Evolutionary conservation across 2,113 vertebrate genomes (phyloP).

Genomic region (Protomyctophum bolini): DNA sequence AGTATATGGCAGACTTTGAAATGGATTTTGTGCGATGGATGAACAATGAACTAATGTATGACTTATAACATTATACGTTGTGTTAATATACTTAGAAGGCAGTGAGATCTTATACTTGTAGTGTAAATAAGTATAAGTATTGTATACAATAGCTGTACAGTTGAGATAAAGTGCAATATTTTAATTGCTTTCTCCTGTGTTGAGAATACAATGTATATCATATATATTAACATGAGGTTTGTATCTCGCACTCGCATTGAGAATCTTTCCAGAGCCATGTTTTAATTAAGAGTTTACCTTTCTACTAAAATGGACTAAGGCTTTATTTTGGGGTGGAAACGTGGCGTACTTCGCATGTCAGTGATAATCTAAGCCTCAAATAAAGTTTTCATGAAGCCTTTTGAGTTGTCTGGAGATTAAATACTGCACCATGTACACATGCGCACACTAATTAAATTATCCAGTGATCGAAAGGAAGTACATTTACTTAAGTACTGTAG

Average conservation of each 20-base stretch:
- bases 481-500: too few relatives aligned
- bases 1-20: constrained; percentile 7
- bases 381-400: constrained; percentile 70
- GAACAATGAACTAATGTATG: constrained; percentile 16
- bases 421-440: neutral
- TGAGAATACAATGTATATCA: constrained; percentile 56
- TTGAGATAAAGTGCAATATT: constrained; percentile 74
- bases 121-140: constrained; percentile 38
- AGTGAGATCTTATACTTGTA: constrained; percentile 18
- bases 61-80: constrained; percentile 10
- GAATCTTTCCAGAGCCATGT: constrained; percentile 62
- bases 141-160: constrained; percentile 72
- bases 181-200: constrained; percentile 76
- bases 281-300: constrained; percentile 65
- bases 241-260: constrained; percentile 47
- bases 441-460: neutral
- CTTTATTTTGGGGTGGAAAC: constrained; percentile 55
- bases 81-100: constrained; percentile 19
- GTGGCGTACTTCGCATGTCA: constrained; percentile 62
- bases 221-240: constrained; percentile 60
- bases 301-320: constrained; percentile 59
- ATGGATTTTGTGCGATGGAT: constrained; percentile 26
- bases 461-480: too few relatives aligned
- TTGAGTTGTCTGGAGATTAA: neutral
- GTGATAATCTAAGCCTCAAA: constrained; percentile 61